Conservation (phyloP, 2,888 invertebrate genomes). For the Diarsia dahlii region DNA sequence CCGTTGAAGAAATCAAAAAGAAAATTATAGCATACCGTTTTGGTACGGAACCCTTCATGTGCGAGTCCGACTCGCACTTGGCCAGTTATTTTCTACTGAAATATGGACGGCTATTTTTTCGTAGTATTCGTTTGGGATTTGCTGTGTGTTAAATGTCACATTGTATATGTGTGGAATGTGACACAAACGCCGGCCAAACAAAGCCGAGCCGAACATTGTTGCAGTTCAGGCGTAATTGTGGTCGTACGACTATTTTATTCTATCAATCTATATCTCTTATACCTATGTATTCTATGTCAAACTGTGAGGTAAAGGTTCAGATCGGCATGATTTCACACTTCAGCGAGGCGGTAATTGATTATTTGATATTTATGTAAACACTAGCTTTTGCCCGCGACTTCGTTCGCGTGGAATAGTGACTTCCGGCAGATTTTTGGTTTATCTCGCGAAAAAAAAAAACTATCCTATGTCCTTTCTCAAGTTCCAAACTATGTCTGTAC, state of each 20-base stretch:
- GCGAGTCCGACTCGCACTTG: too few relatives aligned
- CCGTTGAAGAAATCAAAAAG: too few relatives aligned
- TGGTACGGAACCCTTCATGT: too few relatives aligned
- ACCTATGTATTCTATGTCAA: background rate
- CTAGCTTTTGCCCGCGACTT: too few relatives aligned
- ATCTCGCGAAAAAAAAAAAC: too few relatives aligned
- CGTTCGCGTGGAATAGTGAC: too few relatives aligned
- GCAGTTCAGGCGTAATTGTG: slow-evolving; percentile 1
- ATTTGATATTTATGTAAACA: too few relatives aligned
- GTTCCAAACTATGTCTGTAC: too few relatives aligned
- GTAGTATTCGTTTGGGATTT: background rate
- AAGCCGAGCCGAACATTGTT: background rate
- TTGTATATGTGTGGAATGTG: slow-evolving; percentile 10
- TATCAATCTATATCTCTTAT: too few relatives aligned
- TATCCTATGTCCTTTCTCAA: too few relatives aligned
- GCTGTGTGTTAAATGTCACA: background rate
- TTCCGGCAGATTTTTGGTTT: too few relatives aligned
- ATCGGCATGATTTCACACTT: background rate
- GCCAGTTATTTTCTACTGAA: background rate
- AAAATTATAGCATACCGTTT: too few relatives aligned
- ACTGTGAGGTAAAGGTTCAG: background rate
- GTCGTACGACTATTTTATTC: background rate
- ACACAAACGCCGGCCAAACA: slow-evolving; percentile 14
- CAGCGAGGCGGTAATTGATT: background rate
- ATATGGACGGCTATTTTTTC: background rate